Evolutionary conservation across 1,140 invertebrate species (phyloP).

Genomic region (Meteorus sp.): DNA sequence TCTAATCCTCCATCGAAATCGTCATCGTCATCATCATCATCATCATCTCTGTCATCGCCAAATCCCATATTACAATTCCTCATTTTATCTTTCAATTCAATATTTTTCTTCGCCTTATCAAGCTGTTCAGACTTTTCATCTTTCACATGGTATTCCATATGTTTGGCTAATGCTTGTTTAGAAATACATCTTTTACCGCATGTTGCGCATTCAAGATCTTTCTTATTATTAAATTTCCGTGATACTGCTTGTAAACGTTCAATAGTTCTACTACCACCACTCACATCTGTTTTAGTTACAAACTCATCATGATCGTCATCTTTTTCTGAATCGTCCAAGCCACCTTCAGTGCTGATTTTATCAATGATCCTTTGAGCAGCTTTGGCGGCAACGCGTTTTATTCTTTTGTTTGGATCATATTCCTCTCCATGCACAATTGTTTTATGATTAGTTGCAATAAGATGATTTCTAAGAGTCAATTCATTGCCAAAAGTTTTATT

Average conservation of each 20-base stretch:
- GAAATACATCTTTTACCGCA: slow-evolving; percentile 51
- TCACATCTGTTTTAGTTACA: slow-evolving; percentile 6
- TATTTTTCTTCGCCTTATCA: slow-evolving; percentile 21
- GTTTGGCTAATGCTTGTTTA: slow-evolving; percentile 48
- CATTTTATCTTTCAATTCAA: slow-evolving; percentile 16
- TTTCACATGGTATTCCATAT: slow-evolving; percentile 51
- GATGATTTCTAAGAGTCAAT: slow-evolving; percentile 51
- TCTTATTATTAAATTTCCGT: slow-evolving; percentile 36
- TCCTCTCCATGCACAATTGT: slow-evolving; percentile 50
- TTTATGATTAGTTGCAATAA: slow-evolving; percentile 54
- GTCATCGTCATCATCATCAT: slow-evolving; percentile 42
- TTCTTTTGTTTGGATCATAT: slow-evolving; percentile 54
- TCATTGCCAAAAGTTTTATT: slow-evolving; percentile 52
- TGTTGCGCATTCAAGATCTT: slow-evolving; percentile 44
- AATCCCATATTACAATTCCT: slow-evolving; percentile 5
- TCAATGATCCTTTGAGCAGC: slow-evolving; percentile 57
- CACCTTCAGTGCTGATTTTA: slow-evolving; percentile 52
- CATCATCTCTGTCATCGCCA: slow-evolving; percentile 20
- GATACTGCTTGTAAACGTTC: background rate
- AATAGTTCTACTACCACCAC: slow-evolving; percentile 1
- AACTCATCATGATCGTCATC: slow-evolving; percentile 35
- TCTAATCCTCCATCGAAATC: slow-evolving; percentile 52
- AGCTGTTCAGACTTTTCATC: slow-evolving; percentile 37
- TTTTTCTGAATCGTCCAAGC: slow-evolving; percentile 44
- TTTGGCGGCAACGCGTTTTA: slow-evolving; percentile 53